Conservation (phyloP, 2,113 vertebrate species). For the Myotis brandtii region DNA sequence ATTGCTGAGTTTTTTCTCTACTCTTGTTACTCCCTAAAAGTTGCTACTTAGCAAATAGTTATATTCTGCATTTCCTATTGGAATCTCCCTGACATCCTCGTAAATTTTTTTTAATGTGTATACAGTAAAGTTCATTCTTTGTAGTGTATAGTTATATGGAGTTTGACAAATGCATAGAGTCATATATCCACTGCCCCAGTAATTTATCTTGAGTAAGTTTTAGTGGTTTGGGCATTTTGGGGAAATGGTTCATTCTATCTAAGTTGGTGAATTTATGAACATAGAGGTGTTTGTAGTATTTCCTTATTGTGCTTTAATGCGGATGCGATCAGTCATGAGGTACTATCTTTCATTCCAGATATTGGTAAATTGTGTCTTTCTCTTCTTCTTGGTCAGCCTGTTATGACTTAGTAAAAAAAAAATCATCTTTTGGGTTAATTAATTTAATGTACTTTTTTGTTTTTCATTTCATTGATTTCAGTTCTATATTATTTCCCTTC, state of each 20-base stretch:
- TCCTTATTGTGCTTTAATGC: not conserved
- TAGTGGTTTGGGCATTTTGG: not conserved
- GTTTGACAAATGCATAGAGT: not conserved
- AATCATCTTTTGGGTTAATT: not conserved
- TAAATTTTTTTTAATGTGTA: not conserved
- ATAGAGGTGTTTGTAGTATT: not conserved
- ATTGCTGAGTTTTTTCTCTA: not conserved
- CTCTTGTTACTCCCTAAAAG: not conserved
- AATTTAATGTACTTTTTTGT: not conserved
- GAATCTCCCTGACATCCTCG: not conserved
- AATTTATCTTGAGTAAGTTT: not conserved
- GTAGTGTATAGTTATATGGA: not conserved
- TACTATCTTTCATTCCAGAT: not conserved
- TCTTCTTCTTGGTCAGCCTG: not conserved
- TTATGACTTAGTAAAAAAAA: not conserved
- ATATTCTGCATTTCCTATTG: not conserved
- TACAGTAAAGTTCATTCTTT: not conserved
- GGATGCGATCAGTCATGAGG: not conserved
- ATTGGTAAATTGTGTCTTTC: not conserved
- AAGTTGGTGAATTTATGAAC: conserved; percentile 21
- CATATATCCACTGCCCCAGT: not conserved
- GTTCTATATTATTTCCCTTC: not conserved
- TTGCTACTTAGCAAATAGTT: not conserved
- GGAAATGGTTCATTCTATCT: not conserved
- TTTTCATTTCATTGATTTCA: conserved; percentile 2